Conservation (phyloP, 2,113 vertebrate genomes). For the Nematolebias whitei region DNA sequence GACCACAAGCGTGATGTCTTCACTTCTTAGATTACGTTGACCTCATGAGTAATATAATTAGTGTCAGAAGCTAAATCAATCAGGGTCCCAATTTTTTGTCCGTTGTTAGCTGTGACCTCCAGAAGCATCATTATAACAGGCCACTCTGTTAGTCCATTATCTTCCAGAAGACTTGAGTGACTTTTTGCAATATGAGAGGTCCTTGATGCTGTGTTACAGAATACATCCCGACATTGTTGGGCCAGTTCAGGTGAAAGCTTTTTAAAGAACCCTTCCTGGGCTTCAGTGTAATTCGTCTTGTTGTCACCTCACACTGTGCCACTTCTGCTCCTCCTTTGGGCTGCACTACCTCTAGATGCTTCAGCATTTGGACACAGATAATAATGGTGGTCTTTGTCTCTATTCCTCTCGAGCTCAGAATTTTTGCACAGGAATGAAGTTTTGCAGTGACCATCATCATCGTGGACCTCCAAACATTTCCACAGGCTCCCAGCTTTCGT, state of each 20-base stretch:
- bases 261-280: neutral
- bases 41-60: neutral
- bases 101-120: neutral
- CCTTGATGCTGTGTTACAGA: neutral
- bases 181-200: neutral
- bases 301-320: too few relatives aligned
- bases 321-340: too few relatives aligned
- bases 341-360: neutral
- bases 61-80: neutral
- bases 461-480: too few relatives aligned
- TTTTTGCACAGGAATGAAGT: too few relatives aligned
- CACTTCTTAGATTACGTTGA: neutral
- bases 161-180: neutral
- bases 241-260: neutral
- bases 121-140: too few relatives aligned
- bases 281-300: neutral
- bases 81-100: neutral
- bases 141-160: neutral
- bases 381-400: too few relatives aligned
- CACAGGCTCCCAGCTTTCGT: too few relatives aligned
- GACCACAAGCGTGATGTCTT: neutral
- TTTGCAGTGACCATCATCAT: too few relatives aligned
- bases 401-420: too few relatives aligned
- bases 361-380: neutral
- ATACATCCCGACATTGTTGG: neutral